Evolutionary conservation across 2,113 vertebrate genomes (phyloP), one percentile per base, ranked within the genome.

Genomic region (Guaruba guarouba): DNA sequence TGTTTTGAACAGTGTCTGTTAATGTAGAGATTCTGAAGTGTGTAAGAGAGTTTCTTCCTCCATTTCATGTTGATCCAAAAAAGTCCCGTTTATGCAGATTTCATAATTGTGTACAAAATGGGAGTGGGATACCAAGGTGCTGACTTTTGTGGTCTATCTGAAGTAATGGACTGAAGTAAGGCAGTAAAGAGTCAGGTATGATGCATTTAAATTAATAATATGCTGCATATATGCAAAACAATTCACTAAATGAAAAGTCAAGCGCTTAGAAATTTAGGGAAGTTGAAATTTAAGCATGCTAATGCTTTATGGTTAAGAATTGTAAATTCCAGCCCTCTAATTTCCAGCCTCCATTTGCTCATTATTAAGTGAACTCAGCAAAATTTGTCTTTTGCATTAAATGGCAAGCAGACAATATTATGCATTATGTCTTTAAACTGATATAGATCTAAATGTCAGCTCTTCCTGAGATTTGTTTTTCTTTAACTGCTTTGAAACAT

Each of bases 401-500:
- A 86, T 92, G 74, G 33, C 33, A 87, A 93, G 77, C 61, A 93
- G 52, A 44, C 81, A 92, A 69, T 73, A 59, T 89, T 93, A 73
- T 66, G 41, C 31, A 31, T 87, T 90, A 89, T 87, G 48, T 77
- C 52, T 96, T 91, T 85, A 85, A 93, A 81, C 33, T 91, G 93
- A 86, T 95, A 78, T 3, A 81, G 74, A 96, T 92, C 92, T 96
- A 39, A 91, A 89, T 73, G 64, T 81, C 81, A 82, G 54, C 76
- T 94, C 76, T 91, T 83, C 74, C 48, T 83, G 75, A 93, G 64
- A 69, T 95, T 89, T 93, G 51, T 92, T 92, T 95, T 86, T 94
- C 69, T 91, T 84, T 70, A 70, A 74, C 77, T 66, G 41, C 79
- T 96, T 93, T 83, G 86, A 95, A 91, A 82, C 90, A 79, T 17